These are phyloP conservation scores for Cryptus armator DNA, from an alignment of 2,888 invertebrate species.

Conservation along the genomic window DNA sequence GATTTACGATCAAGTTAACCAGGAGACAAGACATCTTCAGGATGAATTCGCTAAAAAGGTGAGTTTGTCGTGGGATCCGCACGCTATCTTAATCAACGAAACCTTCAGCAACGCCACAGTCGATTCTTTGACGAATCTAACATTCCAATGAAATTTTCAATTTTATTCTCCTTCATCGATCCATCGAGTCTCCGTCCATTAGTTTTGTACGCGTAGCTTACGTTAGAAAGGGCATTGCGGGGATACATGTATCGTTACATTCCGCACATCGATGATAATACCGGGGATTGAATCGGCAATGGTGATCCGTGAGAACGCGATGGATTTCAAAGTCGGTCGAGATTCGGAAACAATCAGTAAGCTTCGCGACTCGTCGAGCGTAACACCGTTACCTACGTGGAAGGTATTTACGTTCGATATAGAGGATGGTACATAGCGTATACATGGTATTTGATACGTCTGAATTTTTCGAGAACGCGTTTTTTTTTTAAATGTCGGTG, in stretches of 20 bases:
- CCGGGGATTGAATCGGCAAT: constrained; percentile 9
- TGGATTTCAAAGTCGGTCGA: constrained; percentile 46
- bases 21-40: constrained; percentile 89
- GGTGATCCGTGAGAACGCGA: constrained; percentile 56
- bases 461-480: constrained; percentile 42
- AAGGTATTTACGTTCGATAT: constrained; percentile 40
- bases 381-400: constrained; percentile 45
- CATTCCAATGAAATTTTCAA: not conserved
- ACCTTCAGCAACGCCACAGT: not conserved
- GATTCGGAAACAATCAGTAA: constrained; percentile 37
- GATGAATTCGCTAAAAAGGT: constrained; percentile 91
- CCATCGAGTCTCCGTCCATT: not conserved
- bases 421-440: constrained; percentile 34
- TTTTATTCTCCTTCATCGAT: not conserved
- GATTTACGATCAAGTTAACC: constrained; percentile 87
- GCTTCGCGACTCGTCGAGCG: constrained; percentile 53
- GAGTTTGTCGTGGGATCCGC: constrained; percentile 67
- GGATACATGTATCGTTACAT: not conserved
- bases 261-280: constrained; percentile 3
- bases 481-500: constrained; percentile 79
- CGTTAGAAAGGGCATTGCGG: constrained; percentile 5
- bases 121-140: not conserved
- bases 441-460: constrained; percentile 12
- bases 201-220: not conserved
- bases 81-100: not conserved